These are phyloP conservation scores for Brenthis ino DNA, from an alignment of 2,888 invertebrate genomes.

Conservation along the genomic window DNA sequence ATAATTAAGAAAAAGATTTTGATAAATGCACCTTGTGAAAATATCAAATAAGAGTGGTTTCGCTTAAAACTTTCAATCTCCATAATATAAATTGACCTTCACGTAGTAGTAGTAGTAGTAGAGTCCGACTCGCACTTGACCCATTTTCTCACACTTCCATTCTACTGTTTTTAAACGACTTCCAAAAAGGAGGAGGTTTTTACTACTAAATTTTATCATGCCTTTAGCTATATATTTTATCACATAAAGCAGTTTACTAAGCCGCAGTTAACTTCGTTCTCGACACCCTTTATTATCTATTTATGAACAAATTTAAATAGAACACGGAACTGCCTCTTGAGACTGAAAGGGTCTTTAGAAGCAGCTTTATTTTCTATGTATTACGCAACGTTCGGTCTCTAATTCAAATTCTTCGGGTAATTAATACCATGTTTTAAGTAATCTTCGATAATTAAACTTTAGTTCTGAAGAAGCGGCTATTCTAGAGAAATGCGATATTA, in stretches of 20 bases:
- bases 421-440: conserved; percentile 19
- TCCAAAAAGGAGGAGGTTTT: no score
- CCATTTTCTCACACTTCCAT: no score
- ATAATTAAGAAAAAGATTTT: no score
- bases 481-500: neutral
- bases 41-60: no score
- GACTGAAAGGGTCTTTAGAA: conserved; percentile 11
- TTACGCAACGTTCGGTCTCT: conserved; percentile 18
- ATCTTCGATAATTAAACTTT: conserved; percentile 18
- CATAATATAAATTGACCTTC: no score
- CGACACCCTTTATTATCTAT: conserved; percentile 67
- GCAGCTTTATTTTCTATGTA: conserved; percentile 22
- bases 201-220: conserved; percentile 20
- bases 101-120: no score
- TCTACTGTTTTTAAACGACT: no score
- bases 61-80: no score
- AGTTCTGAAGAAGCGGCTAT: neutral
- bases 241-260: conserved; percentile 70
- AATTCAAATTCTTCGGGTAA: conserved; percentile 20
- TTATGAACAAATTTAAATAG: conserved; percentile 71
- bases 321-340: conserved; percentile 44
- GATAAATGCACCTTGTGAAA: no score
- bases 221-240: conserved; percentile 59
- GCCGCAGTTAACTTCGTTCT: conserved; percentile 54
- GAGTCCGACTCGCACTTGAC: no score